Conservation (phyloP, 2,113 vertebrate species). For the Psammodynastes pulverulentus region DNA sequence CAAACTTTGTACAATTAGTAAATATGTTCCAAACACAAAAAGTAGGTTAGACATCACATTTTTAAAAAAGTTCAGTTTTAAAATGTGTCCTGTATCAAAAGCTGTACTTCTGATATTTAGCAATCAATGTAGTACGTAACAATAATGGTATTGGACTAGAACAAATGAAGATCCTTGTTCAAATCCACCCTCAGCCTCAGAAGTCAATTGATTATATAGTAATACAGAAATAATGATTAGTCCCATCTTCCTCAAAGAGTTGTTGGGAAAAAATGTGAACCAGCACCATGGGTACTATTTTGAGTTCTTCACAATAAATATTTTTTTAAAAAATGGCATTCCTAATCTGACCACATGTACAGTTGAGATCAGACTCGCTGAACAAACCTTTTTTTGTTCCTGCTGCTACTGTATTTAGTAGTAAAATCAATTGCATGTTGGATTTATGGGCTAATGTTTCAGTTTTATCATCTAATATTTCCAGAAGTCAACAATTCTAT, state of each 20-base stretch:
- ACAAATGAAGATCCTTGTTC: not conserved
- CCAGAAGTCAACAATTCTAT: not conserved
- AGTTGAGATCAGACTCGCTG: not conserved
- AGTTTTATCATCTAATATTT: not conserved
- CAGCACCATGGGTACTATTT: not conserved
- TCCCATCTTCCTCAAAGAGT: not conserved
- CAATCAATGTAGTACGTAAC: not conserved
- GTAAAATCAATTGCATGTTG: not conserved
- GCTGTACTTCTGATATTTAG: not conserved
- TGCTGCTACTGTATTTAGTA: not conserved
- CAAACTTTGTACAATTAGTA: not conserved
- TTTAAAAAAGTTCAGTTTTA: not conserved
- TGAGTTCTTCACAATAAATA: not conserved
- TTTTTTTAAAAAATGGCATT: not conserved
- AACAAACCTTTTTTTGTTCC: not conserved
- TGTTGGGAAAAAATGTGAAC: not conserved
- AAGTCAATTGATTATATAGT: not conserved
- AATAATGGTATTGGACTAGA: not conserved
- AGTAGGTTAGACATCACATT: not conserved
- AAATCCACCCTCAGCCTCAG: not conserved
- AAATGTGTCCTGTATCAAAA: not conserved
- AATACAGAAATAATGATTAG: not conserved
- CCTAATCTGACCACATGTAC: not conserved
- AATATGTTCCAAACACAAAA: not conserved
- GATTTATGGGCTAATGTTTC: not conserved